A percentile compares a stretch with the other conserved stretches of the same genome.
phyloP scores from a whole-genome alignment of 2,888 invertebrate species.

The Dromius quadrimaculatus region DNA sequence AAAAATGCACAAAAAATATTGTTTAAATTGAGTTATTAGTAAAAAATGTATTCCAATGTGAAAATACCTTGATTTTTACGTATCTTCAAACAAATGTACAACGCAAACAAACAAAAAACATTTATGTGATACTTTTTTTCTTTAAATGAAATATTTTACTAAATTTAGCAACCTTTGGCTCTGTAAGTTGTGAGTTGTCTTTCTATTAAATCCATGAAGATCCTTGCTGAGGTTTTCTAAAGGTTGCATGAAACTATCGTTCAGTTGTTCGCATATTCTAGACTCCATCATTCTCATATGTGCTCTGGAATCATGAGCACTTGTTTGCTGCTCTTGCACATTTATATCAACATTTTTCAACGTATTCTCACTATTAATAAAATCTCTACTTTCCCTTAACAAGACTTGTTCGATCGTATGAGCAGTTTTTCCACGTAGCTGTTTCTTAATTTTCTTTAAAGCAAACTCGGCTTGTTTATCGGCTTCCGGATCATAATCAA shows the following conservation, averaged over 20 bases:
- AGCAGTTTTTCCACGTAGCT: conserved; percentile 80
- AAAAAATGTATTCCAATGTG: too few relatives aligned
- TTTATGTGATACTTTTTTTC: too few relatives aligned
- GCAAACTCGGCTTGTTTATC: conserved; percentile 66
- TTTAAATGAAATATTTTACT: background rate
- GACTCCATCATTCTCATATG: conserved; percentile 67
- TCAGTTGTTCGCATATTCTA: conserved; percentile 66
- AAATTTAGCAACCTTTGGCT: conserved; percentile 36
- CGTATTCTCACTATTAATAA: conserved; percentile 63
- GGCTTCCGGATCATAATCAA: conserved; percentile 66
- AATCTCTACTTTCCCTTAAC: conserved; percentile 71
- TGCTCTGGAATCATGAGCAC: conserved; percentile 64
- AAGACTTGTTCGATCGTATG: conserved; percentile 78
- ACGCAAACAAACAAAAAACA: too few relatives aligned
- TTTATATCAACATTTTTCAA: conserved; percentile 65
- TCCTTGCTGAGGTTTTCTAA: conserved; percentile 73
- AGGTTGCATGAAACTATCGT: conserved; percentile 72
- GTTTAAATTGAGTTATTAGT: too few relatives aligned
- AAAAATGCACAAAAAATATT: too few relatives aligned
- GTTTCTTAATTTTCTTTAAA: conserved; percentile 67
- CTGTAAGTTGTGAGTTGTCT: conserved; percentile 69
- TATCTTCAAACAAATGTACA: too few relatives aligned
- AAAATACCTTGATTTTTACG: too few relatives aligned
- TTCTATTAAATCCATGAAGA: conserved; percentile 73
- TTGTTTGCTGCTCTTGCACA: conserved; percentile 61